These are phyloP conservation scores for Sinocyclocheilus anophthalmus DNA, from an alignment of 2,113 vertebrate genomes.

Conservation along the genomic window DNA sequence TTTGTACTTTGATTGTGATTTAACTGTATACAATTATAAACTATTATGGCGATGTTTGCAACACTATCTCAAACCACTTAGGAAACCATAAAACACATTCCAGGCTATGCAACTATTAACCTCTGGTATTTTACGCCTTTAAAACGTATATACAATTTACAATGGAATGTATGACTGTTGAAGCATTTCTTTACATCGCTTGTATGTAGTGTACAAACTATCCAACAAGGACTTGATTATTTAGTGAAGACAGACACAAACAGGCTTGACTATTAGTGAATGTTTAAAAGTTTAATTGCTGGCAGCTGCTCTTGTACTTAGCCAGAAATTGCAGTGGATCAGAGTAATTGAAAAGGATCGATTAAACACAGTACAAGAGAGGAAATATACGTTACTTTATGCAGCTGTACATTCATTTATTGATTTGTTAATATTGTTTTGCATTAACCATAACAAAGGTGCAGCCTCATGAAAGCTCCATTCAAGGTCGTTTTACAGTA, in stretches of 20 bases:
- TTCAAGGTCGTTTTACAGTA: background rate
- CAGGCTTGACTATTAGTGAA: background rate
- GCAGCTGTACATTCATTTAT: background rate
- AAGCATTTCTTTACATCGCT: slow-evolving; percentile 41
- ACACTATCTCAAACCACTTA: slow-evolving; percentile 40
- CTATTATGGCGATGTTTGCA: slow-evolving; percentile 42
- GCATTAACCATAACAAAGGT: background rate
- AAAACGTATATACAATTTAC: slow-evolving; percentile 46
- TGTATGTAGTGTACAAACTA: slow-evolving; percentile 30
- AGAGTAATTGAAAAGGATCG: background rate
- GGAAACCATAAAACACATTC: slow-evolving; percentile 42
- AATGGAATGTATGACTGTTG: slow-evolving; percentile 58
- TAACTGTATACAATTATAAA: slow-evolving; percentile 36
- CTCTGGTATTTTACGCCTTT: slow-evolving; percentile 52
- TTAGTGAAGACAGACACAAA: slow-evolving; percentile 3
- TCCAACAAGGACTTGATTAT: slow-evolving; percentile 19
- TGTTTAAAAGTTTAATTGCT: background rate
- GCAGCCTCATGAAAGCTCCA: background rate
- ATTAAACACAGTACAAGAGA: background rate
- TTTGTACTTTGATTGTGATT: slow-evolving; percentile 50
- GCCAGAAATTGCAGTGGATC: background rate
- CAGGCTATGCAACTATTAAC: slow-evolving; percentile 60
- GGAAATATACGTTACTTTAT: background rate
- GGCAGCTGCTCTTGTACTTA: background rate
- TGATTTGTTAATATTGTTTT: background rate